These are phyloP conservation scores for Dendrocincla fuliginosa DNA, from an alignment of 2,797 vertebrate genomes.

Conservation along the genomic window DNA sequence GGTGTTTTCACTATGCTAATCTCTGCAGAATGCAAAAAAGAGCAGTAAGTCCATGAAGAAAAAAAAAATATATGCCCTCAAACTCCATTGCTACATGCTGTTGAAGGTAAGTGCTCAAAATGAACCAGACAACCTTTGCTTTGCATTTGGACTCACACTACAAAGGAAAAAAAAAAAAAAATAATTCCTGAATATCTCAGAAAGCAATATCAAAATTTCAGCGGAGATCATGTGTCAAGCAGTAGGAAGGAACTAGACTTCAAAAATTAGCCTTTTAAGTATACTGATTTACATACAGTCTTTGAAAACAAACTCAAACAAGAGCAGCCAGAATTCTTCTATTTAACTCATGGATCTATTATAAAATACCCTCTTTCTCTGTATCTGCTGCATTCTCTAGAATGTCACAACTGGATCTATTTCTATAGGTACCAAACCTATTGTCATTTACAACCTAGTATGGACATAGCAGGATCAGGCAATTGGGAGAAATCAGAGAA, in stretches of 20 bases:
- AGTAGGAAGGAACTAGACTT: neutral
- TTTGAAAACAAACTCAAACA: neutral
- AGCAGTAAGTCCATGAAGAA: neutral
- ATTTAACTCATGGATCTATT: neutral
- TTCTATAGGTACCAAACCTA: neutral
- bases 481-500: neutral
- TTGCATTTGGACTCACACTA: neutral
- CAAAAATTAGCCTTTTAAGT: neutral
- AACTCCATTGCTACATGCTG: neutral
- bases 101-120: neutral
- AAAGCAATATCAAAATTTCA: neutral
- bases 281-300: neutral
- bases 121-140: neutral
- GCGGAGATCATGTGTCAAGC: neutral
- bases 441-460: neutral
- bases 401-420: neutral
- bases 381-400: neutral
- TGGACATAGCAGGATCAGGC: neutral
- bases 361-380: neutral
- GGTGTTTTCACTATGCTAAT: neutral
- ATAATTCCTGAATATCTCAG: neutral
- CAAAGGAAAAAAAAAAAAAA: neutral
- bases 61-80: neutral
- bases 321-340: neutral
- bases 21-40: neutral